phyloP scores from a whole-genome alignment of 1,140 invertebrate genomes.

The Drosophila lacertosa region DNA sequence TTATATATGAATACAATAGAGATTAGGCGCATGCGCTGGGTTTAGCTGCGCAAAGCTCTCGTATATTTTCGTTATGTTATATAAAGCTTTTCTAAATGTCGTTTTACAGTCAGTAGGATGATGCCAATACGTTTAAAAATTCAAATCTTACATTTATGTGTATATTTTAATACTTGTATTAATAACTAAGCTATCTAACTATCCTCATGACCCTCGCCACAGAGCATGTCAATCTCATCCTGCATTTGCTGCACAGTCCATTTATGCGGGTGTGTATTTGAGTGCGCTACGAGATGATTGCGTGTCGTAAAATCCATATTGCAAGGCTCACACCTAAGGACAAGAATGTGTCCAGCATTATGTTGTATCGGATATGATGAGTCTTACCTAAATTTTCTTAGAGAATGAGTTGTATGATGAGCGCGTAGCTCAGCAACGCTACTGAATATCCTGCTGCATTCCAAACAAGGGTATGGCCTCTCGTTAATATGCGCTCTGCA shows the following conservation, averaged over 20 bases:
- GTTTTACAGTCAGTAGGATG: background rate
- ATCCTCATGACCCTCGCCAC: background rate
- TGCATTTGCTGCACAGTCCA: slow-evolving; percentile 22
- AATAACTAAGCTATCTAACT: slow-evolving; percentile 6
- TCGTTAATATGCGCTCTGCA: slow-evolving; percentile 62
- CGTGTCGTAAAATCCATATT: slow-evolving; percentile 35
- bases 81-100: slow-evolving; percentile 14
- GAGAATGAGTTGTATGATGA: slow-evolving; percentile 31
- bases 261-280: slow-evolving; percentile 39
- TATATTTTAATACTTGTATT: background rate
- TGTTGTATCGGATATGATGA: background rate
- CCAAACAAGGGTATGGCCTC: slow-evolving; percentile 66
- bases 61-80: slow-evolving; percentile 6
- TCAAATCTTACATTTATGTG: background rate
- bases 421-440: slow-evolving; percentile 36
- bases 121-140: background rate
- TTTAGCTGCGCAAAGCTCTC: slow-evolving; percentile 15
- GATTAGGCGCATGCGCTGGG: slow-evolving; percentile 28
- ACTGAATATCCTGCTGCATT: slow-evolving; percentile 44
- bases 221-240: slow-evolving; percentile 43
- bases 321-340: slow-evolving; percentile 53
- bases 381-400: slow-evolving; percentile 35
- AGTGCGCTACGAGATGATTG: slow-evolving; percentile 29
- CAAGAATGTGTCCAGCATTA: background rate
- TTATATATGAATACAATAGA: slow-evolving; percentile 33